Base-by-base conservation (phyloP, 2,113 vertebrate species). In the Colossoma macropomum region DNA sequence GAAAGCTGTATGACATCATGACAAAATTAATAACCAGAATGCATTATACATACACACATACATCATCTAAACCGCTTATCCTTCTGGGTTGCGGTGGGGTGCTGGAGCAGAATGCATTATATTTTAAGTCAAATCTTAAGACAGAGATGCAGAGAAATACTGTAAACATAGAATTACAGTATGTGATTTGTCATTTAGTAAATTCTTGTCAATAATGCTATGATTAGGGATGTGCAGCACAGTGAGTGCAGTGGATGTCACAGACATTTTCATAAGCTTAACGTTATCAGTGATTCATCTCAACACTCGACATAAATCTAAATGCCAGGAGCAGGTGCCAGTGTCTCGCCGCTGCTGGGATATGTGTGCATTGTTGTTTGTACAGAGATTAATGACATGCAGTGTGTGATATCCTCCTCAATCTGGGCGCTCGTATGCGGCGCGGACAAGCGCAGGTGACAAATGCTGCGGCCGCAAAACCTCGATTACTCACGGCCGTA, bases 361-460 rank as follows among this genome's bases (percentile, higher is more conserved):
- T 62, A 79, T 59, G 34, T 76, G 32, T 5, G 73, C 63, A 41
- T 75, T 77, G 38, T 77, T 70, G 62, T 84, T 84, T 70, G 71
- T 73, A 79, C 74, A 41, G 70, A 86, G 85, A 86, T 86, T 81
- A 74, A 86, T 86, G 73, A 69, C 78, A 80, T 83, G 81, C 73
- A 80, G 65, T 77, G 32, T 23, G 48, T 82, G 81, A 86, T 84
- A 77, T 77, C 78, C 79, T 80, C 60, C 28, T 65, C 60, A 60
- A 71, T 80, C 81, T 56, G 72, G 65, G 54, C 52, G 52, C 81
- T 69, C 27, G 25, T 52, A 60, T 69, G 59, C 62, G 69, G 56
- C 41, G 59, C 9, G 48, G 70, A 84, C 81, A 73, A 68, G 74
- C 81, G 32, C 27, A 59, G 60, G 82, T 86, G 74, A 86, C 82